These are phyloP conservation scores for Apis florea DNA, from an alignment of 1,140 invertebrate species.

Conservation along the genomic window DNA sequence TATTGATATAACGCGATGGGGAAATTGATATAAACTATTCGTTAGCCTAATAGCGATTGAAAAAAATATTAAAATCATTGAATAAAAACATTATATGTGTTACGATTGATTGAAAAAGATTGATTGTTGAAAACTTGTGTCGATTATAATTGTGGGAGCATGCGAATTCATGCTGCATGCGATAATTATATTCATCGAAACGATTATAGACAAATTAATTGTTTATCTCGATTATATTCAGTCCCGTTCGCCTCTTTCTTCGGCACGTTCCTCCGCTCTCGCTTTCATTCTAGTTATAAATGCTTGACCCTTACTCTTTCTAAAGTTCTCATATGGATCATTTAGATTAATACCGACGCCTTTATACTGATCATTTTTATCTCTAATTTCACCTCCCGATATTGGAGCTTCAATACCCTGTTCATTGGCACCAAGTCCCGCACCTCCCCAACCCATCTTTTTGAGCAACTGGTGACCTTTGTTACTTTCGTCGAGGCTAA, in stretches of 20 bases:
- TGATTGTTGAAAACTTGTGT: slow-evolving; percentile 20
- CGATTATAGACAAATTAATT: slow-evolving; percentile 28
- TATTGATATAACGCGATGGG: background rate
- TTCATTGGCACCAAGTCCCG: slow-evolving; percentile 94
- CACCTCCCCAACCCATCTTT: slow-evolving; percentile 97
- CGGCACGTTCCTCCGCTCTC: slow-evolving; percentile 90
- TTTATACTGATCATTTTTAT: slow-evolving; percentile 94
- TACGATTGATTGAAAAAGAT: background rate
- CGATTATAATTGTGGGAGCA: slow-evolving; percentile 22
- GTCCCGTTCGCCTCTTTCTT: slow-evolving; percentile 79
- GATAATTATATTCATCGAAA: slow-evolving; percentile 36
- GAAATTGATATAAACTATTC: background rate
- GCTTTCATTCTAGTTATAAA: slow-evolving; percentile 98
- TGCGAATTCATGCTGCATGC: slow-evolving; percentile 33
- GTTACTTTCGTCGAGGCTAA: slow-evolving; percentile 89
- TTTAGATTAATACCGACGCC: slow-evolving; percentile 94
- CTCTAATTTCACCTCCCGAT: slow-evolving; percentile 94
- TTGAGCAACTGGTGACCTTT: slow-evolving; percentile 97
- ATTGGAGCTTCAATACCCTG: slow-evolving; percentile 98
- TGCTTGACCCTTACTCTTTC: slow-evolving; percentile 97
- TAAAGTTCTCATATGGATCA: slow-evolving; percentile 98
- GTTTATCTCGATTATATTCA: slow-evolving; percentile 51
- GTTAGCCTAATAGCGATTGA: background rate
- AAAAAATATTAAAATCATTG: slow-evolving; percentile 12
- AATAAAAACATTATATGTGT: slow-evolving; percentile 22